Evolutionary conservation across 2,113 vertebrate genomes (phyloP), one percentile per base, ranked within the genome.

Genomic region (Lepidothrix coronata): DNA sequence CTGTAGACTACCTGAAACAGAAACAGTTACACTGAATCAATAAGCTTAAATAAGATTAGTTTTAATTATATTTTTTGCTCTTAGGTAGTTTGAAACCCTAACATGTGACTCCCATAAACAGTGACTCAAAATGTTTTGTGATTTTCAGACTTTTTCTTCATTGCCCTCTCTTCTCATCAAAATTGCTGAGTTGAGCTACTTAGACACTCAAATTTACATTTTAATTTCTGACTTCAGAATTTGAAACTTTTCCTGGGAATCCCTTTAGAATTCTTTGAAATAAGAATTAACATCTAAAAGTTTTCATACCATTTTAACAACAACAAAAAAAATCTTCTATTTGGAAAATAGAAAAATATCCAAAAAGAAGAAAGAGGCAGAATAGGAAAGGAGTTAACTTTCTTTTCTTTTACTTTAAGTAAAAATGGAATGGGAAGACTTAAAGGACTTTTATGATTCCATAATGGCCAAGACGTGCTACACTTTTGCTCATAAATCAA

Each of bases 401-500:
- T 86, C 91, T 72, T 85, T 93, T 82, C 33, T 76, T 63, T 86
- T 91, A 48, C n/a, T 84, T 89, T 49, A 88, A 92, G 89, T 87
- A 94, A 95, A 97, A 97, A 97, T 96, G 43, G 66, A 88, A 91
- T 85, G 84, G 91, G 94, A 97, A 97, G 95, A 93, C 84, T 77
- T 62, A 96, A 77, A 86, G 49, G 78, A 94, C 68, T 95, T 97
- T 97, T 93, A 90, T 96, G 94, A 92, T 94, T 97, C 89, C 55
- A 85, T 97, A 97, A 97, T 97, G 93, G 85, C 86, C 92, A 97
- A 96, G 89, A 95, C 90, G 73, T 66, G 85, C 94, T 97, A 93
- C 86, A 91, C 51, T 96, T 95, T 89, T 94, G 81, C 92, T 97
- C 91, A 96, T 91, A 97, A 97, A 98, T 98, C 97, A 98, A 98